These are phyloP conservation scores for Calyptomena viridis DNA, from an alignment of 2,113 vertebrate genomes.

Conservation along the genomic window DNA sequence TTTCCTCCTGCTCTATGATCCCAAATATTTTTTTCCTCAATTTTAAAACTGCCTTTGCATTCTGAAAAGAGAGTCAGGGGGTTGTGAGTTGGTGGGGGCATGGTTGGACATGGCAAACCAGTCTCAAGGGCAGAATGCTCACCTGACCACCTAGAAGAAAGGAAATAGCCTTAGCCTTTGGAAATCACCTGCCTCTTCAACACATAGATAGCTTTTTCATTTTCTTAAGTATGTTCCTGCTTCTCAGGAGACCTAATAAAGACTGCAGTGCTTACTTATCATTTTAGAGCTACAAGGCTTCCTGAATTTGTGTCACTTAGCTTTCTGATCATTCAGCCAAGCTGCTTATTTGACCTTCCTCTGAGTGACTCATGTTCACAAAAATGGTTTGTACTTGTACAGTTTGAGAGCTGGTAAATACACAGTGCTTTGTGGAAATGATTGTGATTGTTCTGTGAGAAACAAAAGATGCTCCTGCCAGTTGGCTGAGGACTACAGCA, in stretches of 20 bases:
- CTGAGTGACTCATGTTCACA: background rate
- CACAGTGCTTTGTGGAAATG: background rate
- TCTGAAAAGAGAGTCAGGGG: background rate
- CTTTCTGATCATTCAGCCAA: conserved; percentile 12
- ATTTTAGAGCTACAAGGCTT: background rate
- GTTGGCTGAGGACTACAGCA: background rate
- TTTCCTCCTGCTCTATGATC: background rate
- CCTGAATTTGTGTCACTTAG: background rate
- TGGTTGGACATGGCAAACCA: background rate
- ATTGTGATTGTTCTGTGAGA: background rate
- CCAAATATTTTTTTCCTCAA: background rate
- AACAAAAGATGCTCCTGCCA: background rate
- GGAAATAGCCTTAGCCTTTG: background rate
- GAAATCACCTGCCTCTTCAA: background rate
- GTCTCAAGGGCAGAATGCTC: background rate
- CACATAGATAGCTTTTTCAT: background rate
- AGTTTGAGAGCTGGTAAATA: conserved; percentile 36
- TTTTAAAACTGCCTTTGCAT: background rate
- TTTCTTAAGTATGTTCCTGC: background rate
- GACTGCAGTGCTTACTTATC: background rate
- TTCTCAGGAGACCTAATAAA: background rate
- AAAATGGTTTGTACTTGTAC: background rate
- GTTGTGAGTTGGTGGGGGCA: background rate
- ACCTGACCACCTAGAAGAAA: background rate
- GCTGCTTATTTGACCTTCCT: background rate